Percentiles rank a stretch among this genome's conserved stretches.
These are phyloP conservation scores for Galaxea fascicularis DNA, from an alignment of 92 coral and sea anemone genomes.

Conservation along the genomic window DNA sequence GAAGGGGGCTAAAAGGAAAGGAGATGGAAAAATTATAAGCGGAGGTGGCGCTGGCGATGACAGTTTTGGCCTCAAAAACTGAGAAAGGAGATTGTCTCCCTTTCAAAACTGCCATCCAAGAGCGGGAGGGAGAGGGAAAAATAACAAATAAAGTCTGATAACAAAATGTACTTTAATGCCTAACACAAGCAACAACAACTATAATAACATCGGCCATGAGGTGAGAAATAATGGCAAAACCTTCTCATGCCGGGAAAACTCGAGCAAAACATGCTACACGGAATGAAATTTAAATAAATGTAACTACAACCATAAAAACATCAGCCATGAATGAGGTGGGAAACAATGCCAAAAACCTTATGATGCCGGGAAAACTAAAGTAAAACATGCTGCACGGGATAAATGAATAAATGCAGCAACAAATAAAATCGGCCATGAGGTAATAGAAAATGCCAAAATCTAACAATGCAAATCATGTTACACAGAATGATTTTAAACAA, in stretches of 20 bases:
- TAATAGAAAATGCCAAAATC: too few species aligned
- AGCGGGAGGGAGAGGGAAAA: too few species aligned
- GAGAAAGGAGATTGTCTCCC: slow-evolving; percentile 4
- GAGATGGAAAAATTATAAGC: too few species aligned
- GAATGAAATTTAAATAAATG: too few species aligned
- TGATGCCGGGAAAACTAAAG: not conserved
- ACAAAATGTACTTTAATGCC: too few species aligned
- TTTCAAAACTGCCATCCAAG: slow-evolving; percentile 7
- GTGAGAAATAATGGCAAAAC: too few species aligned
- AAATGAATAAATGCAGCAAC: slow-evolving; percentile 5
- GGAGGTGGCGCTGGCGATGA: slow-evolving; percentile 16
- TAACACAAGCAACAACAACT: not conserved
- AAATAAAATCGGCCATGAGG: slow-evolving; percentile 10
- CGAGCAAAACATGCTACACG: not conserved
- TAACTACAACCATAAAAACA: too few species aligned
- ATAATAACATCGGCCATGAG: slow-evolving; percentile 7
- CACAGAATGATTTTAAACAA: not conserved
- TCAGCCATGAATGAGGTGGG: slow-evolving; percentile 4
- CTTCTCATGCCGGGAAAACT: too few species aligned
- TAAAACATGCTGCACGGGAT: slow-evolving; percentile 7
- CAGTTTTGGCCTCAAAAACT: slow-evolving; percentile 6
- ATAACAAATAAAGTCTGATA: too few species aligned
- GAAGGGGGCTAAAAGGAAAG: slow-evolving; percentile 3
- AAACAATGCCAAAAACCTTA: slow-evolving; percentile 1
- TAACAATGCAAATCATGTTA: not conserved